Evolutionary conservation across 2,113 vertebrate genomes (phyloP).

Genomic region (Mellivora capensis): DNA sequence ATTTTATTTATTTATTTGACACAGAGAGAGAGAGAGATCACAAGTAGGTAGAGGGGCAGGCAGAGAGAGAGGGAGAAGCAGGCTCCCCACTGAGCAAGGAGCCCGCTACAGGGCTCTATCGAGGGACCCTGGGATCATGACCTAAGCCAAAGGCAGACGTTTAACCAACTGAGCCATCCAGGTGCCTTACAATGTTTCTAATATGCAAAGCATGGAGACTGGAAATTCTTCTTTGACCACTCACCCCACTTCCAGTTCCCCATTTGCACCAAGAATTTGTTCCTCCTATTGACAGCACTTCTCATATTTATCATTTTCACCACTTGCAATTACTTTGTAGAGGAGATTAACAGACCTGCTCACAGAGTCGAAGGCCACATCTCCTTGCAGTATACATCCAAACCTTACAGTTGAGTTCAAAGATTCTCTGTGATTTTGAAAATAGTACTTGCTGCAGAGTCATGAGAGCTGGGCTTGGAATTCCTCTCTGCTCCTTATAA

Average conservation of each 20-base stretch:
- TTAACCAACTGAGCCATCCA: neutral
- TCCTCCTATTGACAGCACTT: neutral
- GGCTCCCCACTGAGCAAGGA: neutral
- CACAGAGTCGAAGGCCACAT: too few relatives aligned
- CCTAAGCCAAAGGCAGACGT: neutral
- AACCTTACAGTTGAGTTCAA: neutral
- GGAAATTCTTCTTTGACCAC: neutral
- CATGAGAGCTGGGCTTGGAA: neutral
- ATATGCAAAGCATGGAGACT: neutral
- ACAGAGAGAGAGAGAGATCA: neutral
- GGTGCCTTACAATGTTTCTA: neutral
- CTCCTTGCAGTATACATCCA: neutral
- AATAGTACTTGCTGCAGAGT: neutral
- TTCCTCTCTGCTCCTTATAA: neutral
- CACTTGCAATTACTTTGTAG: neutral
- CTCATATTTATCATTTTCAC: neutral
- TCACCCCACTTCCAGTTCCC: neutral
- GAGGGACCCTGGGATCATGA: neutral
- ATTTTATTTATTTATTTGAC: neutral
- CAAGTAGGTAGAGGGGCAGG: neutral
- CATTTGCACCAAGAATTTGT: neutral
- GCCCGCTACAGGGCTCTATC: accelerated
- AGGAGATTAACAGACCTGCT: neutral
- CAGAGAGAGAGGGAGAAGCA: neutral
- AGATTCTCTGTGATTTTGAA: neutral